phyloP scores from a whole-genome alignment of 2,113 vertebrate genomes.

The Mobula birostris region DNA sequence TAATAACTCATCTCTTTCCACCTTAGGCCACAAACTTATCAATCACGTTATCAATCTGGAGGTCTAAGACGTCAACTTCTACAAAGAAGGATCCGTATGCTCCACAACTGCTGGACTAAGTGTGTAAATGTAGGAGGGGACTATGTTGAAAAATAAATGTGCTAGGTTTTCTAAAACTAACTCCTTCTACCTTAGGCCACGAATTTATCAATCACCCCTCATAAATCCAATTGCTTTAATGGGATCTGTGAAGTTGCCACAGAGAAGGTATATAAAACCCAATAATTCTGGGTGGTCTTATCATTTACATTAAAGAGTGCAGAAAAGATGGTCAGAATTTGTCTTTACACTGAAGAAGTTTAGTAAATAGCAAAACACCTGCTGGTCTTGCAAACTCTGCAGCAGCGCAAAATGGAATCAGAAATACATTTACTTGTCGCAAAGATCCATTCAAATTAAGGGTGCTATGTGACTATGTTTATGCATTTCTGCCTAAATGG shows the following conservation, averaged over 20 bases:
- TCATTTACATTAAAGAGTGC: background rate
- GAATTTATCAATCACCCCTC: too few species aligned
- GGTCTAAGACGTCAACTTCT: too few species aligned
- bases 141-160: too few species aligned
- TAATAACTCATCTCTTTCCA: too few species aligned
- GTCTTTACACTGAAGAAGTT: background rate
- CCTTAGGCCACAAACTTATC: too few species aligned
- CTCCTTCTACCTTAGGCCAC: too few species aligned
- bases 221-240: background rate
- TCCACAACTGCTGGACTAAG: too few species aligned
- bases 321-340: background rate
- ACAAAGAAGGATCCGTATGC: too few species aligned
- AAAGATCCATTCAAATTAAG: background rate
- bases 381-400: background rate
- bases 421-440: background rate
- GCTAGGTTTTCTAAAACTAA: too few species aligned
- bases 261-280: background rate
- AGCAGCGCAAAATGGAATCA: background rate
- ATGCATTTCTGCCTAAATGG: background rate
- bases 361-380: background rate
- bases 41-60: too few species aligned
- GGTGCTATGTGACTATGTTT: background rate
- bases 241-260: background rate
- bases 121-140: too few species aligned
- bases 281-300: background rate